Base-by-base conservation (phyloP, 1,140 invertebrate genomes). In the Psilanteris sp. region DNA sequence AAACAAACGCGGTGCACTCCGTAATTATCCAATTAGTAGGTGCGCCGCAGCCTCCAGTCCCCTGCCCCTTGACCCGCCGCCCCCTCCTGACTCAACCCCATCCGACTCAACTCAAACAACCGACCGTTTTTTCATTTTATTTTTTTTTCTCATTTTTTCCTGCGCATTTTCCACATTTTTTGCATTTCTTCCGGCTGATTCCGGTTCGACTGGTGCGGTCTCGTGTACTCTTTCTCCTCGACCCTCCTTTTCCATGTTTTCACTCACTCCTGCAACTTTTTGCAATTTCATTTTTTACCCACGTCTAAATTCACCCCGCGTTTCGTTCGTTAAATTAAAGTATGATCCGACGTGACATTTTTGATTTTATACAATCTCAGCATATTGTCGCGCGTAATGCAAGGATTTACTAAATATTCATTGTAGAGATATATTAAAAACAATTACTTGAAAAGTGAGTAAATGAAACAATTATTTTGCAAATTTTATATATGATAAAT, bases 11-110 rank as follows among this genome's bases (percentile, higher is more conserved):
- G 72, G 72, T 82, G 80, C 79, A 85, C 82, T 85, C 80, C 81
- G 80, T 88, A 88, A 88, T 88, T 88, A 88, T 87, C 86, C 87
- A 88, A 88, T 88, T 88, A 88, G 86, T 77, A 80, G 78, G 84
- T 85, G 81, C 81, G 70, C 83, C 76, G 31, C 70, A 71, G 55
- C 44, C 14, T 61, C 29, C 1, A 55, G 22, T 15, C 20, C 27
- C n/a, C n/a, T 7, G 36, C 37, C 18, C 29, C 27, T 15, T 26
- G 31, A 32, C 20, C 31, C 10, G 10, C 9, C 14, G 26, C 14
- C 46, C n/a, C n/a, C n/a, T n/a, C n/a, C n/a, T n/a, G 27, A 9
- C 36, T 1, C 46, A 9, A 37, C 37, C 7, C 20, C 29, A 37
- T 18, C 22, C 34, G 15, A 31, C 34, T 48, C 46, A 55, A 57